phyloP scores from a whole-genome alignment of 92 coral and sea anemone species.

The Phenganax subtilis region DNA sequence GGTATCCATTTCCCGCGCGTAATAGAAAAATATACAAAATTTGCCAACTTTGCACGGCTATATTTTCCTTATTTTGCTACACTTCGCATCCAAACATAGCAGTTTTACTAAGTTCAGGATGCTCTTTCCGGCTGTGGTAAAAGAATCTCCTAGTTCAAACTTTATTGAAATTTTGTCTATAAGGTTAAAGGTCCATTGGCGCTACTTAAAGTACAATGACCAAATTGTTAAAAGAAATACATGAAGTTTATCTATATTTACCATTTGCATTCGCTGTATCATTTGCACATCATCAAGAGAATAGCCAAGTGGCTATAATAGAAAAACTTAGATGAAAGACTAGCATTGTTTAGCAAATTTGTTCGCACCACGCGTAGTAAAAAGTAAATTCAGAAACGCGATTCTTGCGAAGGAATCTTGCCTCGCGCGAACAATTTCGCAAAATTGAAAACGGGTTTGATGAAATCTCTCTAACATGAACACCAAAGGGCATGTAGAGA shows the following conservation, averaged over 20 bases:
- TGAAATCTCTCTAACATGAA: neutral
- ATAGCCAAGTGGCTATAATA: conserved; percentile 30
- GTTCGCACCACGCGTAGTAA: neutral
- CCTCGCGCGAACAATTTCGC: no score
- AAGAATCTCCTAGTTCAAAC: no score
- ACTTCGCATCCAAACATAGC: no score
- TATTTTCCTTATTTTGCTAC: no score
- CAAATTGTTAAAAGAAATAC: neutral
- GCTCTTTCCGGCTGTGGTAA: no score
- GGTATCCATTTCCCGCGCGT: no score
- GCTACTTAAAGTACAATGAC: neutral
- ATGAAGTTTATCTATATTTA: neutral
- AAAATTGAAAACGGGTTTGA: no score
- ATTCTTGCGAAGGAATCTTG: no score
- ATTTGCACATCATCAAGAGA: conserved; percentile 36
- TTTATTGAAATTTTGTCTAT: no score
- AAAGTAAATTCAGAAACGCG: no score
- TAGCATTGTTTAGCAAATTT: neutral
- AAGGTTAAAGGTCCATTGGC: neutral
- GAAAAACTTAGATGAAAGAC: neutral
- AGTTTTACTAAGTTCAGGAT: no score
- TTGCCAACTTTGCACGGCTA: no score
- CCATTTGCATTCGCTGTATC: conserved; percentile 38
- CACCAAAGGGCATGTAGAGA: neutral
- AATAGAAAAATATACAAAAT: conserved; percentile 3